Evolutionary conservation across 2,888 invertebrate genomes (phyloP).

Genomic region (Acleris emargana): DNA sequence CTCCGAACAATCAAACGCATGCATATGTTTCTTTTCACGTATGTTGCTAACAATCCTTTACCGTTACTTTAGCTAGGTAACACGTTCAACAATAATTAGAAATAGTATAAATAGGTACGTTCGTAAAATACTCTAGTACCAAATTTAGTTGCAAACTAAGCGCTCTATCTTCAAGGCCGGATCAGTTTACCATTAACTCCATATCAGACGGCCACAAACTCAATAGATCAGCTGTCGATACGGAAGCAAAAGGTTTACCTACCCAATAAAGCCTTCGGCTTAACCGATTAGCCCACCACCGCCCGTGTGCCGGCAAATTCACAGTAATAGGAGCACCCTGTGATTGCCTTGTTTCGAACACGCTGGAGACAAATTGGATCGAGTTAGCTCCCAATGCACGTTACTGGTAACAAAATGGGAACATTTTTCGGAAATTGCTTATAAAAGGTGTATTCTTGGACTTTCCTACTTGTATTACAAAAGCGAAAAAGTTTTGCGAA

Average conservation of each 20-base stretch:
- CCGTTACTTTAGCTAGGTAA: no score
- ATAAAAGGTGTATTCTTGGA: conserved; percentile 10
- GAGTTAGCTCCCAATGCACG: conserved; percentile 65
- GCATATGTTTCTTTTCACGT: no score
- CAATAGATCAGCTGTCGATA: conserved; percentile 60
- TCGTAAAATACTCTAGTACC: no score
- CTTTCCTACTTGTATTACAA: not conserved
- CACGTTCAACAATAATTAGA: no score
- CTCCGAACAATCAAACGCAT: no score
- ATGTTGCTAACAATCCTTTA: no score
- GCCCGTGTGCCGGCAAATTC: conserved; percentile 58
- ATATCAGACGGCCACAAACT: conserved; percentile 41
- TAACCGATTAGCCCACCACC: conserved; percentile 67
- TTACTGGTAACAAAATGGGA: conserved; percentile 52
- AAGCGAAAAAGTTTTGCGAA: no score
- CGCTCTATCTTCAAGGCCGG: conserved; percentile 11
- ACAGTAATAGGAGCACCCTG: conserved; percentile 64
- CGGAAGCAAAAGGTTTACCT: conserved; percentile 59
- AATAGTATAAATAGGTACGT: no score
- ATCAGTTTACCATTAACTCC: conserved; percentile 39
- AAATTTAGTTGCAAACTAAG: not conserved
- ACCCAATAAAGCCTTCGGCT: conserved; percentile 63
- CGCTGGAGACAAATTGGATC: conserved; percentile 76
- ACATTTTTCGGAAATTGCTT: conserved; percentile 31
- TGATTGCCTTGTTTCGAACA: conserved; percentile 75